Conservation (phyloP, 1,140 invertebrate species). For the Drosophila neocordata region DNA sequence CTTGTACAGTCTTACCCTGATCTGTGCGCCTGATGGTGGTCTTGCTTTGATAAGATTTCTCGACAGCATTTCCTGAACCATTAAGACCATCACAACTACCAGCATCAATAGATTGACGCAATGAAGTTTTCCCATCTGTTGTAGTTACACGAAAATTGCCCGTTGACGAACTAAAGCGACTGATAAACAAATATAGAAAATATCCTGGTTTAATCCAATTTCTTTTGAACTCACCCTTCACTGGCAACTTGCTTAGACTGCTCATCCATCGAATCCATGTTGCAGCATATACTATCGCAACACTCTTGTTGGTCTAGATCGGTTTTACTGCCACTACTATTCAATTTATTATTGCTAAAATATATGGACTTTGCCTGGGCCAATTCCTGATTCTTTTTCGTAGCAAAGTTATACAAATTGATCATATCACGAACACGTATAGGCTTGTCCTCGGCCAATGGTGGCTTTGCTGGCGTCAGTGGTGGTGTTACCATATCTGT, state of each 20-base stretch:
- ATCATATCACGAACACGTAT: slow-evolving; percentile 70
- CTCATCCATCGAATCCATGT: slow-evolving; percentile 11
- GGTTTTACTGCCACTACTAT: slow-evolving; percentile 1
- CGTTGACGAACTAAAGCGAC: background rate
- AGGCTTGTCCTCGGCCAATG: slow-evolving; percentile 38
- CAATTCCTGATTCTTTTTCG: slow-evolving; percentile 66
- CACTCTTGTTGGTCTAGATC: slow-evolving; percentile 15
- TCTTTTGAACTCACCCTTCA: background rate
- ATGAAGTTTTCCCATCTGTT: slow-evolving; percentile 20
- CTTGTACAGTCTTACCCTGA: slow-evolving; percentile 37
- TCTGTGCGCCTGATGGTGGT: slow-evolving; percentile 65
- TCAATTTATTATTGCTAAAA: slow-evolving; percentile 24
- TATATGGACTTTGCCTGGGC: slow-evolving; percentile 59
- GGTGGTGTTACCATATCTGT: background rate
- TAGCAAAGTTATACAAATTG: slow-evolving; percentile 65
- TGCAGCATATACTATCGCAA: slow-evolving; percentile 23
- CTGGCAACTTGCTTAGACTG: background rate
- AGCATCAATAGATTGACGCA: slow-evolving; percentile 19
- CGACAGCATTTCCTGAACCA: slow-evolving; percentile 21
- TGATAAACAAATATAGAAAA: background rate
- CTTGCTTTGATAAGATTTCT: slow-evolving; percentile 62
- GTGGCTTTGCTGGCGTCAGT: background rate
- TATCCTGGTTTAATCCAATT: too few species aligned
- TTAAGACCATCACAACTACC: background rate
- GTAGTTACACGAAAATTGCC: slow-evolving; percentile 42